Base-by-base conservation (phyloP, 2,113 vertebrate species). In the Cephalopterus ornatus region DNA sequence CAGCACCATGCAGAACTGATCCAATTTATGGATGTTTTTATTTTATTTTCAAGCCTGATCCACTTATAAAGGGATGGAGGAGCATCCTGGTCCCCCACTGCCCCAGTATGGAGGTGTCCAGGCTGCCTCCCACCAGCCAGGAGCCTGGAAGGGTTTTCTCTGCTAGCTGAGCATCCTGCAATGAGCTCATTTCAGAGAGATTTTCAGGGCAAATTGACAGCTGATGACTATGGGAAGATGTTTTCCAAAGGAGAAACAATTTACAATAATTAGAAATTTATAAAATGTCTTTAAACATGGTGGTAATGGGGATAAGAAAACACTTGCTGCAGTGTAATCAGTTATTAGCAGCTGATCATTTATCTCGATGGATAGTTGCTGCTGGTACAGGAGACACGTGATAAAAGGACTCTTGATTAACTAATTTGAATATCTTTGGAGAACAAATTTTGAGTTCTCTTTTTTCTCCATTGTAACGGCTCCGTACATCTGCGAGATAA, bases 351-450 rank as follows among this genome's bases (percentile, higher is more conserved):
- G 97, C 97, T 98, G 98, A 98, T 98, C 97, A 97, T 95, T 98
- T 98, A 98, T 98, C 97, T 97, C 92, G 94, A 68, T 95, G 97
- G 98, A 95, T 97, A 95, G 97, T 97, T 93, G 97, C 95, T 94
- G 97, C 92, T 93, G 95, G 95, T 91, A 82, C 77, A 72, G 30
- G 88, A 97, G 96, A 93, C 92, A 79, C 85, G 97, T 96, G 97
- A 97, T 98, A 98, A 98, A 98, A 98, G 97, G 97, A 87, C 95
- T 96, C 98, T 98, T 98, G 98, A 98, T 98, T 98, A 98, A 98
- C 97, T 97, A 97, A 98, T 98, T 98, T 98, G 97, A 98, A 98
- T 98, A 98, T 98, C 98, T 98, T 98, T 98, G 97, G 97, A 98
- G 97, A 96, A 97, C 88, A 96, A 96, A 98, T 98, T 97, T 96